Evolutionary conservation across 2,113 vertebrate genomes (phyloP).

Genomic region (Elephas maximus): DNA sequence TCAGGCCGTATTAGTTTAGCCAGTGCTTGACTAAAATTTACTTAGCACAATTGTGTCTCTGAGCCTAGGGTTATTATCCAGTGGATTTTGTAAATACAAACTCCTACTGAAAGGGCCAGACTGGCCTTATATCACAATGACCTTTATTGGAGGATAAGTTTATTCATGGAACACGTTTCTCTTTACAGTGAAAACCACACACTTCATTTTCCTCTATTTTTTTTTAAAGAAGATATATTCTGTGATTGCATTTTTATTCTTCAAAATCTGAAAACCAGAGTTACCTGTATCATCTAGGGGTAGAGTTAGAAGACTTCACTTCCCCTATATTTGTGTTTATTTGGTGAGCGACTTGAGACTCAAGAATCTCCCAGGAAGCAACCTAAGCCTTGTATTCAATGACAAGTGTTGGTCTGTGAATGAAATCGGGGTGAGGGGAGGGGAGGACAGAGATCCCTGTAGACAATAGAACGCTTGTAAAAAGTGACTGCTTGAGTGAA

Average conservation of each 20-base stretch:
- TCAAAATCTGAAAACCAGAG: background rate
- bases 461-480: background rate
- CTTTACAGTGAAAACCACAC: background rate
- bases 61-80: slow-evolving; percentile 77
- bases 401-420: fast-evolving
- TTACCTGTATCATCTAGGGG: background rate
- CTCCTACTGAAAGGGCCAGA: background rate
- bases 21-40: slow-evolving; percentile 83
- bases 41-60: slow-evolving; percentile 65
- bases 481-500: background rate
- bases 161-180: background rate
- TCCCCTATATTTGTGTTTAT: background rate
- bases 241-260: background rate
- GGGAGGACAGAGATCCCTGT: background rate
- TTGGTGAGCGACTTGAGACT: background rate
- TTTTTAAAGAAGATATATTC: background rate
- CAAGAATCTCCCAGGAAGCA: background rate
- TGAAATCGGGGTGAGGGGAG: background rate
- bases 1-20: slow-evolving; percentile 84
- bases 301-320: background rate
- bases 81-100: slow-evolving; percentile 62
- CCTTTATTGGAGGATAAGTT: slow-evolving; percentile 29
- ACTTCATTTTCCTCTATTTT: background rate
- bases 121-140: background rate
- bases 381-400: background rate